Evolutionary conservation across 2,113 vertebrate genomes (phyloP).

Genomic region (Vulpes lagopus): DNA sequence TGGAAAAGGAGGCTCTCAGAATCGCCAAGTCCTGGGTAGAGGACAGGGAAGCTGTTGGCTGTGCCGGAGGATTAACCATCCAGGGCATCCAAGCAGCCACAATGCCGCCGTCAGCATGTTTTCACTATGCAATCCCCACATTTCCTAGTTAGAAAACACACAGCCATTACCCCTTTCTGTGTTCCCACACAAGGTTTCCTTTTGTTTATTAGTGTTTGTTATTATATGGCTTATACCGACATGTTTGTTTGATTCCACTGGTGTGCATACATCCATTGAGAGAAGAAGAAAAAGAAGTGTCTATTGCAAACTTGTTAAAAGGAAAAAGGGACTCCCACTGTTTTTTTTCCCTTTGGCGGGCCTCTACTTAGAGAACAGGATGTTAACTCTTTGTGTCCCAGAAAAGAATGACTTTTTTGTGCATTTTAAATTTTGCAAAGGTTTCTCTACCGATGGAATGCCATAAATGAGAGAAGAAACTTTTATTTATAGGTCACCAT

Average conservation of each 20-base stretch:
- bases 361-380: conserved; percentile 65
- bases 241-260: conserved; percentile 83
- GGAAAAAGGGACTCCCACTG: conserved; percentile 84
- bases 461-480: neutral
- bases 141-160: conserved; percentile 90
- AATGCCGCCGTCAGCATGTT: conserved; percentile 94
- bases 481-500: neutral
- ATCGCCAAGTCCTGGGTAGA: conserved; percentile 84
- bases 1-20: conserved; percentile 90
- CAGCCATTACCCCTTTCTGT: conserved; percentile 85
- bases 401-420: conserved; percentile 66
- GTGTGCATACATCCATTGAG: conserved; percentile 80
- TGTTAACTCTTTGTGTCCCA: conserved; percentile 84
- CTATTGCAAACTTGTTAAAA: conserved; percentile 85
- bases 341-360: conserved; percentile 71
- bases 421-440: conserved; percentile 23
- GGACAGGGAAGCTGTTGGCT: conserved; percentile 91
- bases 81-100: conserved; percentile 91
- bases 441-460: neutral
- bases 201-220: conserved; percentile 87
- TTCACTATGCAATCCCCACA: conserved; percentile 89
- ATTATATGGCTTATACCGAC: conserved; percentile 87
- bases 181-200: conserved; percentile 87
- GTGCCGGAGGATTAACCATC: conserved; percentile 89
- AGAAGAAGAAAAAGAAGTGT: conserved; percentile 77